phyloP scores from a whole-genome alignment of 2,113 vertebrate species.

The Hemiprocne comata region DNA sequence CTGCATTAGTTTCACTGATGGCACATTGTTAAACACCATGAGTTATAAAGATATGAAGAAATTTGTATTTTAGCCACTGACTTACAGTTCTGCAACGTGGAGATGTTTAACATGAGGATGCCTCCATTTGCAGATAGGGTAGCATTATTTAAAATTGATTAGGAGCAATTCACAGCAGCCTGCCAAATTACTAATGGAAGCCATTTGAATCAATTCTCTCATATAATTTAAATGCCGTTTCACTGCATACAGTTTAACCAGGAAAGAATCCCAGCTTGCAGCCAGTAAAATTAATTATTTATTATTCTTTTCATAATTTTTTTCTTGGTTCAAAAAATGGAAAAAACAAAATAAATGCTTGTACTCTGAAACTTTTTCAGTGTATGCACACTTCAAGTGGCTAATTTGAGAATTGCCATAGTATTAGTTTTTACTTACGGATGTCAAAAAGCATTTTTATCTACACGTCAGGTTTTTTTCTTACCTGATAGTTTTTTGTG shows the following conservation, averaged over 20 bases:
- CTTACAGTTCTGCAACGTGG: conserved; percentile 51
- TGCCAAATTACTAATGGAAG: conserved; percentile 81
- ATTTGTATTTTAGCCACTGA: conserved; percentile 49
- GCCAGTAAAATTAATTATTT: conserved; percentile 77
- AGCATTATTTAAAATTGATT: conserved; percentile 81
- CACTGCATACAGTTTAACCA: conserved; percentile 72
- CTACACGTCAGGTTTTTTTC: conserved; percentile 58
- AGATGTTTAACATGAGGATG: conserved; percentile 29
- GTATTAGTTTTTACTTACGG: conserved; percentile 75
- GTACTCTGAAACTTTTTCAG: conserved; percentile 40
- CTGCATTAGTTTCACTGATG: not conserved
- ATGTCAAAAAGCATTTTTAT: conserved; percentile 75
- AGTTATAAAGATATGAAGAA: conserved; percentile 55
- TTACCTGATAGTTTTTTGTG: conserved; percentile 65
- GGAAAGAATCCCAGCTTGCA: conserved; percentile 66
- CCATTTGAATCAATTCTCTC: conserved; percentile 80
- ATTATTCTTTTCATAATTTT: conserved; percentile 76
- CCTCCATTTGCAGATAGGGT: conserved; percentile 50
- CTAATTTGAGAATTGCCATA: conserved; percentile 71
- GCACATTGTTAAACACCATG: conserved; percentile 54
- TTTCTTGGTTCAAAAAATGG: conserved; percentile 26
- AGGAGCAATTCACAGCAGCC: conserved; percentile 71
- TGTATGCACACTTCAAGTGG: not conserved
- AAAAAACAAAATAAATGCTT: conserved; percentile 51
- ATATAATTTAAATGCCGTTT: conserved; percentile 80